phyloP scores from a whole-genome alignment of 92 coral and sea anemone species.

The Palythoa grandis region DNA sequence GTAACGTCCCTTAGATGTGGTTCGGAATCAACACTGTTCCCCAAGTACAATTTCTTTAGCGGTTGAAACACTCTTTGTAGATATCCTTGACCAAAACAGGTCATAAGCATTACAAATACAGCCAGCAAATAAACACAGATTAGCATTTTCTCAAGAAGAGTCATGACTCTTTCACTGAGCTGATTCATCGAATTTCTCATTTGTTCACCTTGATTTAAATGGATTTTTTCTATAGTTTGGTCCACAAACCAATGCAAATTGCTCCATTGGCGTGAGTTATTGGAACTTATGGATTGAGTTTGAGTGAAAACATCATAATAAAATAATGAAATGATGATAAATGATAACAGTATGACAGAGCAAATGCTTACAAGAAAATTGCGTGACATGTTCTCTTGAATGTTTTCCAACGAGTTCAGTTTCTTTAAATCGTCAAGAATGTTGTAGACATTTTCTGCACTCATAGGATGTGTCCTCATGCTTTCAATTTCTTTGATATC shows the following conservation, averaged over 20 bases:
- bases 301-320: background rate
- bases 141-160: slow-evolving; percentile 10
- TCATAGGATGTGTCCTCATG: slow-evolving; percentile 25
- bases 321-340: background rate
- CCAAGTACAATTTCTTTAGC: background rate
- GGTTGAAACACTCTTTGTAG: background rate
- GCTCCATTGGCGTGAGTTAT: slow-evolving; percentile 4
- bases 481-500: slow-evolving; percentile 4
- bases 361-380: background rate
- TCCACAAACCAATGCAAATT: slow-evolving; percentile 16
- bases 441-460: slow-evolving; percentile 20
- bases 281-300: background rate
- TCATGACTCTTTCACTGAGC: background rate
- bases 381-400: slow-evolving; percentile 3
- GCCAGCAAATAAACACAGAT: background rate
- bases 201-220: slow-evolving; percentile 21
- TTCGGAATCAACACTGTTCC: background rate
- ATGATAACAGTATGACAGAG: background rate
- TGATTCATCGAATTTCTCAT: background rate
- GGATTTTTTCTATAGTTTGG: slow-evolving; percentile 12
- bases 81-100: slow-evolving; percentile 6
- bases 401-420: slow-evolving; percentile 19
- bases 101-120: background rate
- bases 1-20: slow-evolving; percentile 32
- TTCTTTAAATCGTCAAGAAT: slow-evolving; percentile 25